These are phyloP conservation scores for Hydrotaea cyrtoneurina DNA, from an alignment of 2,888 invertebrate species.

Conservation along the genomic window DNA sequence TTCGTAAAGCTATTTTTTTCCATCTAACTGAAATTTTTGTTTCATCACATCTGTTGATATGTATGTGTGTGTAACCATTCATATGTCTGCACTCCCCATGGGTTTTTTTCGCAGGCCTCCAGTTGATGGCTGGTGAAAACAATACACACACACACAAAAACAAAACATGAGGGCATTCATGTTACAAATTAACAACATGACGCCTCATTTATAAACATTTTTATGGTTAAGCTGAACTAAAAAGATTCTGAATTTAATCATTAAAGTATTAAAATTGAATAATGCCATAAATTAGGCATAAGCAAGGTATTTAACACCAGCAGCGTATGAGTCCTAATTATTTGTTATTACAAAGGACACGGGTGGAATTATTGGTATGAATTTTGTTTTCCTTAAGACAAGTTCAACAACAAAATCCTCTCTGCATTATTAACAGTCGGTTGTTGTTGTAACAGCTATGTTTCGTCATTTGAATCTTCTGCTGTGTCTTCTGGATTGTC, in stretches of 20 bases:
- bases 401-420: too few species aligned
- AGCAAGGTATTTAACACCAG: neutral
- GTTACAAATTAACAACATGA: slow-evolving; percentile 25
- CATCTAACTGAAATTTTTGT: too few species aligned
- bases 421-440: too few species aligned
- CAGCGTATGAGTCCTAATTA: slow-evolving; percentile 11
- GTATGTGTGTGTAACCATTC: neutral
- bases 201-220: slow-evolving; percentile 1
- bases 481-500: too few species aligned
- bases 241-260: slow-evolving; percentile 7
- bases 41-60: neutral
- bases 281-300: neutral
- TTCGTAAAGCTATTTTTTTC: too few species aligned
- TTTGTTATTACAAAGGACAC: neutral
- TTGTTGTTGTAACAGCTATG: too few species aligned
- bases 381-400: too few species aligned
- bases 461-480: too few species aligned
- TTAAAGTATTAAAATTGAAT: slow-evolving; percentile 2
- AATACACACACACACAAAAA: too few species aligned
- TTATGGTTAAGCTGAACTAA: neutral
- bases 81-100: neutral
- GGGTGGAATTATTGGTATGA: too few species aligned
- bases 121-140: neutral
- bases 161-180: neutral
- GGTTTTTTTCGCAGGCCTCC: neutral